Conservation (phyloP, 2,113 vertebrate genomes). For the Neodon shergylaensis region DNA sequence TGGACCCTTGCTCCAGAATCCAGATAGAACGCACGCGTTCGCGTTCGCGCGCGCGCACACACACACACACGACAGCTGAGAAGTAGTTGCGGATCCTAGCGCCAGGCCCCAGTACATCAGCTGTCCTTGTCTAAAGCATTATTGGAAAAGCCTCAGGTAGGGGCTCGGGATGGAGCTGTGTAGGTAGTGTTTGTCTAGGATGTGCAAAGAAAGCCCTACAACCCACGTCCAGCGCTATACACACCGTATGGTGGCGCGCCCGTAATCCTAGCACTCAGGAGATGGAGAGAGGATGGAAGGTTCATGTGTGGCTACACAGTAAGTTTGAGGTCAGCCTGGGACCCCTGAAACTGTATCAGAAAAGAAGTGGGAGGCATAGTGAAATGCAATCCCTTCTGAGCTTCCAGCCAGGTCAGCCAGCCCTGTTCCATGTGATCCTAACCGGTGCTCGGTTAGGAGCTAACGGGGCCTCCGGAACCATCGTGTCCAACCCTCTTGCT, state of each 20-base stretch:
- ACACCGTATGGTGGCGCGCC: not conserved
- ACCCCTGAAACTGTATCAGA: not conserved
- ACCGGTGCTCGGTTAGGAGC: too few relatives aligned
- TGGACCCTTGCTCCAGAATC: not conserved
- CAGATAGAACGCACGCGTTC: not conserved
- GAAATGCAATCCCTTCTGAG: not conserved
- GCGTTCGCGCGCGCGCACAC: too few relatives aligned
- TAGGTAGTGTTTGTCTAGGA: not conserved
- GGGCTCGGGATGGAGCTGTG: not conserved
- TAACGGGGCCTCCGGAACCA: not conserved
- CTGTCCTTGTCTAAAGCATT: rapidly evolving
- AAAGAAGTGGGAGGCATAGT: not conserved
- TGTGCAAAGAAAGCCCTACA: not conserved
- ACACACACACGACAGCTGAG: not conserved
- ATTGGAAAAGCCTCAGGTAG: not conserved
- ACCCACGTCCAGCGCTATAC: not conserved
- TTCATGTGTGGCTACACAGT: not conserved
- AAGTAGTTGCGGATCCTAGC: not conserved
- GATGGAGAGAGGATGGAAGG: not conserved
- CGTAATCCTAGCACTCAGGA: not conserved
- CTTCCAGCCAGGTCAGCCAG: not conserved
- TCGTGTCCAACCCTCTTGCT: not conserved
- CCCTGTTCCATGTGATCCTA: not conserved
- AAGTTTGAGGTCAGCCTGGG: not conserved
- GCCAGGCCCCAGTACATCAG: not conserved